Base-by-base conservation (phyloP, 2,113 vertebrate genomes). In the Neolamprologus caudopunctatus region DNA sequence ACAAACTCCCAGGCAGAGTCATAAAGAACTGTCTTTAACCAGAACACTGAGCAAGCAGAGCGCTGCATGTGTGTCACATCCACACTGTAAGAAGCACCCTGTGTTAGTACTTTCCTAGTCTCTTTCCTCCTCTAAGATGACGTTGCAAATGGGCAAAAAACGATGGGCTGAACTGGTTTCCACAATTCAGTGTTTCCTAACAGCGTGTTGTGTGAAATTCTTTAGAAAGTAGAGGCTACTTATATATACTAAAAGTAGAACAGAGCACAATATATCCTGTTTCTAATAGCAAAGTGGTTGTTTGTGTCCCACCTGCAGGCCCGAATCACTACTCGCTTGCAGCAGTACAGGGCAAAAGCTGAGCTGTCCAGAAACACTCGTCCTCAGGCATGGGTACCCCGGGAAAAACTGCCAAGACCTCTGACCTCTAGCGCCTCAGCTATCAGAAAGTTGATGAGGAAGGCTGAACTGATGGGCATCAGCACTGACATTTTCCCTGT, bases 391-490 rank as follows among this genome's bases (percentile, higher is more conserved):
- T 99, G 99, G 98, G 98, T 99, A 35, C 99, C 99, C 4, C 94
- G 99, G 50, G 98, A 99, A 95, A 99, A 99, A 91, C 93, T 99
- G 50, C 98, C 99, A 0, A 97, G 98, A 9, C 98, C 99, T 0
- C 97, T 99, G 4, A 99, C 99, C 47, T 99, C 98, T 85, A 99
- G 99, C 19, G 98, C 99, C 80, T 99, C 98, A 0, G 98, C 98
- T 87, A 99, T 99, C 85, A 97, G 98, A 12, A 99, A 99, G 86
- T 97, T 99, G 45, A 98, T 99, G 98, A 97, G 98, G 79, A 99
- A 99, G 89, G 99, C 99, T 0, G 98, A 99, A 28, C 88, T 99
- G 17, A 99, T 99, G 98, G 98, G 99, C n/a, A 99, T 99, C 89
- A 99, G 98, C 91, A 99, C 98, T 0, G 98, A 99, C 91, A 99